Conservation (phyloP, 1,140 invertebrate species). For the Panulirus ornatus region DNA sequence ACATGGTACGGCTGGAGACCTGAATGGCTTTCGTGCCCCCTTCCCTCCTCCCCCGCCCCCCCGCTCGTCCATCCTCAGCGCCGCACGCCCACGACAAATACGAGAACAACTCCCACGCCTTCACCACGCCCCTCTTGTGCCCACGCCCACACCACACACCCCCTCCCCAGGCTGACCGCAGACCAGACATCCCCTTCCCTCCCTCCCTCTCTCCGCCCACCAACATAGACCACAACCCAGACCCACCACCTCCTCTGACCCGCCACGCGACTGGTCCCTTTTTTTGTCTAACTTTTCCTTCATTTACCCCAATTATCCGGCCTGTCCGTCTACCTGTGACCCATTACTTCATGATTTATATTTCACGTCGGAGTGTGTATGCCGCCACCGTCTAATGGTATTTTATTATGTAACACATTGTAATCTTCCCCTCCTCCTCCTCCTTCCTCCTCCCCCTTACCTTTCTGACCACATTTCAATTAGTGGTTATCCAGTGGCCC, state of each 20-base stretch:
- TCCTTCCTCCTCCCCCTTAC: no score
- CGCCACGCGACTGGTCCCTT: slow-evolving; percentile 18
- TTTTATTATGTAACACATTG: neutral
- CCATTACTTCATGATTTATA: slow-evolving; percentile 39
- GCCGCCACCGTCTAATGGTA: slow-evolving; percentile 18
- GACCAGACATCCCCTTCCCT: slow-evolving; percentile 8
- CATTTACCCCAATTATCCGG: slow-evolving; percentile 47
- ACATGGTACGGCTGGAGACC: neutral
- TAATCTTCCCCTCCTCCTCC: neutral
- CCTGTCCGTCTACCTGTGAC: slow-evolving; percentile 21
- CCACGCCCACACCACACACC: slow-evolving; percentile 14
- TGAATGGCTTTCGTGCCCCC: no score
- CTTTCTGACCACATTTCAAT: no score
- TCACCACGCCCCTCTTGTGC: slow-evolving; percentile 4
- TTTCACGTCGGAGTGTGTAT: slow-evolving; percentile 5
- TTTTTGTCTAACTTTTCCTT: slow-evolving; percentile 40
- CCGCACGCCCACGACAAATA: slow-evolving; percentile 47
- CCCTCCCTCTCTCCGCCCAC: neutral
- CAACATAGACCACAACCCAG: slow-evolving; percentile 22
- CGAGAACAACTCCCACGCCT: slow-evolving; percentile 20
- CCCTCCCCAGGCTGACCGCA: slow-evolving; percentile 17
- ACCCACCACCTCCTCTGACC: slow-evolving; percentile 19
- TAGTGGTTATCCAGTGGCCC: no score
- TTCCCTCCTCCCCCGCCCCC: no score
- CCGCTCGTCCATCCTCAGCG: slow-evolving; percentile 11